Evolutionary conservation across 2,113 vertebrate species (phyloP).

Genomic region (Varanus komodoensis): DNA sequence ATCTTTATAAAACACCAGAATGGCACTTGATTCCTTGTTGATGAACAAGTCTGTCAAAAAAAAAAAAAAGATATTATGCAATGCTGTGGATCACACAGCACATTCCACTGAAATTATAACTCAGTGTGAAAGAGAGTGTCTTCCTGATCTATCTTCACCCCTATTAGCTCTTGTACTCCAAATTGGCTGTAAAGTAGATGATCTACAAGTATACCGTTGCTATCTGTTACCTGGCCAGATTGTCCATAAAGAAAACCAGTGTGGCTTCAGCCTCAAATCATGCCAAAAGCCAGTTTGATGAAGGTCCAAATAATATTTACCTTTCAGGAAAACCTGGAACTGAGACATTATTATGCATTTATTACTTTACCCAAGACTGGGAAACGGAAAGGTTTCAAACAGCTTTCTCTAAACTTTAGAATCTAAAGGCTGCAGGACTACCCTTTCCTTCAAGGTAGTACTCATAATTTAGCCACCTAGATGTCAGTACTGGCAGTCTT

Average conservation of each 20-base stretch:
- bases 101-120: background rate
- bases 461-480: background rate
- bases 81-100: background rate
- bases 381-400: background rate
- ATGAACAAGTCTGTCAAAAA: background rate
- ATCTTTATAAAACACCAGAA: background rate
- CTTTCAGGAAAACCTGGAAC: background rate
- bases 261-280: background rate
- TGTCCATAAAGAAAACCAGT: background rate
- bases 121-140: background rate
- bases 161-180: background rate
- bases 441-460: background rate
- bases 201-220: too few relatives aligned
- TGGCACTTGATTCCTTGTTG: background rate
- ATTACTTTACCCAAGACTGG: background rate
- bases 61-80: background rate
- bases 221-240: background rate
- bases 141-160: background rate
- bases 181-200: background rate
- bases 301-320: background rate
- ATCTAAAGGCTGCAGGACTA: background rate
- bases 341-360: background rate
- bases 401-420: background rate
- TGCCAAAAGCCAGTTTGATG: background rate
- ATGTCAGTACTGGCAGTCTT: background rate